Conservation (phyloP, 2,888 invertebrate species). For the Nebria salina region DNA sequence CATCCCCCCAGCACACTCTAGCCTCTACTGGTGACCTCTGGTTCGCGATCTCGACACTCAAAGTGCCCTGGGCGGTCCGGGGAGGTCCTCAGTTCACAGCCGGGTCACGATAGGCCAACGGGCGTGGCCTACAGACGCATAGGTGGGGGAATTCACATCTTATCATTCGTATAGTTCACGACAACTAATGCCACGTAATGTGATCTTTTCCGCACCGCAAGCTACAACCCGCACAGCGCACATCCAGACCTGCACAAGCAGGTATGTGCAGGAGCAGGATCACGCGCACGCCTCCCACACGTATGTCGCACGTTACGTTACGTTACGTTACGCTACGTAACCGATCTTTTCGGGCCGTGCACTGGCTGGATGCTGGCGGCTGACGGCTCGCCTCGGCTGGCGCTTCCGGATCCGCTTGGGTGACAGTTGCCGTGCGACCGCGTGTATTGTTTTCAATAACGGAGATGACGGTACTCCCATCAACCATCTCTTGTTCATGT, state of each 20-base stretch:
- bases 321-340: conserved; percentile 14
- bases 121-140: conserved; percentile 57
- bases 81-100: conserved; percentile 64
- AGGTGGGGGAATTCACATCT: conserved; percentile 49
- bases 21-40: conserved; percentile 65
- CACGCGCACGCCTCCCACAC: conserved; percentile 4
- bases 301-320: not conserved
- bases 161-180: conserved; percentile 38
- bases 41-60: conserved; percentile 63
- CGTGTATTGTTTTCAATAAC: conserved; percentile 8
- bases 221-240: conserved; percentile 8
- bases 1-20: conserved; percentile 64
- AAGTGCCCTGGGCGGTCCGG: conserved; percentile 64
- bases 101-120: conserved; percentile 64
- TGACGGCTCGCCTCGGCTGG: not conserved
- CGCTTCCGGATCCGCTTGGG: conserved; percentile 6
- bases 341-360: conserved; percentile 16
- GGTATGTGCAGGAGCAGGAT: conserved; percentile 8
- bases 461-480: not conserved
- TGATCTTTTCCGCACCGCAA: conserved; percentile 11
- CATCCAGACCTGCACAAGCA: not conserved
- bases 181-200: conserved; percentile 30
- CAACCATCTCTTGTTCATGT: conserved; percentile 4
- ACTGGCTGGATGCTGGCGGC: conserved; percentile 17
- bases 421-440: conserved; percentile 6